Percentiles rank a stretch among this genome's conserved stretches.
Evolutionary conservation across 2,888 invertebrate genomes (phyloP).

Genomic region (Heliconius ismenius): DNA sequence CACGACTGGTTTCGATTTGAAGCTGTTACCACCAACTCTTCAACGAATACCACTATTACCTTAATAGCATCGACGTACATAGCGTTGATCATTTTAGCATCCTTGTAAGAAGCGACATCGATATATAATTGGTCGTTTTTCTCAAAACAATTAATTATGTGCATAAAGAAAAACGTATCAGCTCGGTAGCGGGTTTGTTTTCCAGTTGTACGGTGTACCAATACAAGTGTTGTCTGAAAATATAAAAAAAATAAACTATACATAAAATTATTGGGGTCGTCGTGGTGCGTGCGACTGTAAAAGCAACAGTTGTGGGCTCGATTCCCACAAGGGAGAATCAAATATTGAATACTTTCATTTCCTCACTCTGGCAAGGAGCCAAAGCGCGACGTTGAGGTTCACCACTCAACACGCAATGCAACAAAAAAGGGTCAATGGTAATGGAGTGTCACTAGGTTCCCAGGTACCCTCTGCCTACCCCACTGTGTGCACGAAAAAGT

Average conservation of each 20-base stretch:
- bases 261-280: neutral
- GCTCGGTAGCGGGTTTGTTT: conserved; percentile 62
- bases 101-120: conserved; percentile 91
- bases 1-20: neutral
- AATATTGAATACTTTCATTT: neutral
- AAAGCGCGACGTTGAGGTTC: neutral
- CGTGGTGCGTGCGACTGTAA: neutral
- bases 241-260: neutral
- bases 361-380: neutral
- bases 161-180: conserved; percentile 90
- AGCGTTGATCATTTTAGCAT: conserved; percentile 90
- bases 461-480: neutral
- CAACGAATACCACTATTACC: conserved; percentile 63
- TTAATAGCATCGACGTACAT: conserved; percentile 92
- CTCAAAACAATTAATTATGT: conserved; percentile 93
- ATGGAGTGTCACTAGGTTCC: neutral
- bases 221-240: conserved; percentile 82
- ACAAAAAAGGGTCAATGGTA: neutral
- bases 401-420: neutral
- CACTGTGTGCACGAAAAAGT: neutral
- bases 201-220: conserved; percentile 83
- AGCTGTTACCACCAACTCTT: neutral
- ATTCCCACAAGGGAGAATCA: neutral
- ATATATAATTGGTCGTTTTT: conserved; percentile 84
- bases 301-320: neutral